Percentiles rank a stretch among this genome's conserved stretches.
Evolutionary conservation across 2,888 invertebrate genomes (phyloP).

Genomic region (Tenthredo livida): DNA sequence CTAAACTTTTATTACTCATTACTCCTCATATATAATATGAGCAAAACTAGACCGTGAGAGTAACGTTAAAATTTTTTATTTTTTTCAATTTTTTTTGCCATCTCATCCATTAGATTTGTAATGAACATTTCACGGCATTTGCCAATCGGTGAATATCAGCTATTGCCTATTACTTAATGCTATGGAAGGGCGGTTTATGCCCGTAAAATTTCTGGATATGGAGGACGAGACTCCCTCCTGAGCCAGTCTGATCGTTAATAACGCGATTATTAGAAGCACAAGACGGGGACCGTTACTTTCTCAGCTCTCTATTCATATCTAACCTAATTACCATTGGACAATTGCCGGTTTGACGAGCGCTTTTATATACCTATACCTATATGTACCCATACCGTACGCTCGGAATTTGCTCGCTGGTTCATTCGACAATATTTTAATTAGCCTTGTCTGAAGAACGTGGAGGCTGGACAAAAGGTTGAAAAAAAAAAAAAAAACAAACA

Average conservation of each 20-base stretch:
- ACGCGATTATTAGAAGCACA: constrained; percentile 72
- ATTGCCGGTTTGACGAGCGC: constrained; percentile 70
- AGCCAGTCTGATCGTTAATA: constrained; percentile 66
- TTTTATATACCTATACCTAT: constrained; percentile 66
- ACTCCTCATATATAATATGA: neutral
- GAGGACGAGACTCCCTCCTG: constrained; percentile 22
- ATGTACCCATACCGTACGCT: neutral
- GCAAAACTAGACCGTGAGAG: constrained; percentile 9
- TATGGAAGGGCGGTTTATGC: neutral
- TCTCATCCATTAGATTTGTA: neutral
- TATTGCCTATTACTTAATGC: neutral
- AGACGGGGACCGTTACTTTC: constrained; percentile 50
- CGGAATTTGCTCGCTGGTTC: neutral
- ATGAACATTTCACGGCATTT: neutral
- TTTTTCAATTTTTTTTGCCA: neutral
- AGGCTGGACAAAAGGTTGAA: constrained; percentile 23
- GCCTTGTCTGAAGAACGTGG: constrained; percentile 20
- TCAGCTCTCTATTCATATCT: constrained; percentile 67
- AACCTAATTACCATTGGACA: constrained; percentile 74
- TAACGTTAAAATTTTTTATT: neutral
- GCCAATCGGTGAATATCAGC: neutral
- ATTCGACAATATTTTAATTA: constrained; percentile 49
- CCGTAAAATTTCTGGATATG: neutral
- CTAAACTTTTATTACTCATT: neutral
- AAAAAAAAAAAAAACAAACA: constrained; percentile 32